Evolutionary conservation across 2,113 vertebrate species (phyloP).

Genomic region (Hydrolagus affinis): DNA sequence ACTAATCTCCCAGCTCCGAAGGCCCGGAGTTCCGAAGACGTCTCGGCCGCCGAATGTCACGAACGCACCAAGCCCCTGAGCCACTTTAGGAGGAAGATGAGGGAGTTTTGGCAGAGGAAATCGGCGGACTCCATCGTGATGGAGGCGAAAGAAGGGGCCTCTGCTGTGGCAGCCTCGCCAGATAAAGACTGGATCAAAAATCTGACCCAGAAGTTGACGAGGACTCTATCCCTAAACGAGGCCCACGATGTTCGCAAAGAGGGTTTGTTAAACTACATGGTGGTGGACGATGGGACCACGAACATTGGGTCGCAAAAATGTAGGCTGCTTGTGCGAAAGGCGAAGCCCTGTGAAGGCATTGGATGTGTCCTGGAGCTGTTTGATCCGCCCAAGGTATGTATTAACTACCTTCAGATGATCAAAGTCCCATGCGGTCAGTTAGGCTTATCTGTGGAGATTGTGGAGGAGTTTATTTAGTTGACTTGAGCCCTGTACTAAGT

Average conservation of each 20-base stretch:
- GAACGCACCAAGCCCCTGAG: conserved; percentile 41
- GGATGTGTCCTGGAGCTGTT: conserved; percentile 77
- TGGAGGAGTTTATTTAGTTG: neutral
- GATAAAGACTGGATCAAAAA: conserved; percentile 31
- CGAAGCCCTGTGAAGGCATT: conserved; percentile 41
- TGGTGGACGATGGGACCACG: conserved; percentile 78
- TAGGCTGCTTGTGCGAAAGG: conserved; percentile 72
- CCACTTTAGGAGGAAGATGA: conserved; percentile 68
- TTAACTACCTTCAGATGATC: neutral
- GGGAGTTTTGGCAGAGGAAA: conserved; percentile 66
- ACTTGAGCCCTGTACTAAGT: neutral
- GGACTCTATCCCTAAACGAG: conserved; percentile 55
- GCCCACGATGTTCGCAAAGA: conserved; percentile 68
- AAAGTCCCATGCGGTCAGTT: neutral
- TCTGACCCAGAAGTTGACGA: conserved; percentile 52
- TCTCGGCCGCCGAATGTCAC: conserved; percentile 37
- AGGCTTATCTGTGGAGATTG: too few relatives aligned
- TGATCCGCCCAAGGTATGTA: conserved; percentile 86
- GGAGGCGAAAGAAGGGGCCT: conserved; percentile 44
- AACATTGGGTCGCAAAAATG: conserved; percentile 79
- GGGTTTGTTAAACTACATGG: conserved; percentile 72
- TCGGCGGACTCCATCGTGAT: conserved; percentile 47
- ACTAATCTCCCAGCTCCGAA: conserved; percentile 45
- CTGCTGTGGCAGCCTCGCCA: conserved; percentile 35
- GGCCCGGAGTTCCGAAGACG: conserved; percentile 69